A percentile compares a stretch with the other conserved stretches of the same genome.
Conservation (phyloP, 2,797 vertebrate species). For the Urosaurus nigricauda region DNA sequence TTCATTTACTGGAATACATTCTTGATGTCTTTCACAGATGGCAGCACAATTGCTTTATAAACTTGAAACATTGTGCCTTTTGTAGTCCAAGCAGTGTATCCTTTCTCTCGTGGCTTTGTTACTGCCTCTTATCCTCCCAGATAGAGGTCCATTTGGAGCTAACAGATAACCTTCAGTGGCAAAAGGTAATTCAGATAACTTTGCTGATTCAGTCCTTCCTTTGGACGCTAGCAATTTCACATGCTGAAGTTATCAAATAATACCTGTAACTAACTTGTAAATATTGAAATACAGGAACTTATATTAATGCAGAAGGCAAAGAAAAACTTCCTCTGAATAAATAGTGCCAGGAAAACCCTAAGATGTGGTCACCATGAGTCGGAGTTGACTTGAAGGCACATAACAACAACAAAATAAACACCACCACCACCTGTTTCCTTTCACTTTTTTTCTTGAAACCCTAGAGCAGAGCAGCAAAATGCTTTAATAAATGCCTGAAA, state of each 20-base stretch:
- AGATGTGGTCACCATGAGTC: too few relatives aligned
- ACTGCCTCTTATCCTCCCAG: too few relatives aligned
- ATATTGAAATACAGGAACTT: not conserved
- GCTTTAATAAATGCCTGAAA: constrained; percentile 1
- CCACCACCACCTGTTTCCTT: not conserved
- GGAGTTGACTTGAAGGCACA: too few relatives aligned
- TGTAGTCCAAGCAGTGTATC: too few relatives aligned
- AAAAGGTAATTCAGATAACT: too few relatives aligned
- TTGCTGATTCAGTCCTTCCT: not conserved
- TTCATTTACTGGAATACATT: not conserved
- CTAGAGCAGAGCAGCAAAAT: not conserved
- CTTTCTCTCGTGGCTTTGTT: too few relatives aligned
- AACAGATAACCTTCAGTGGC: too few relatives aligned
- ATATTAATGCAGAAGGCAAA: not conserved
- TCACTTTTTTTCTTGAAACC: not conserved
- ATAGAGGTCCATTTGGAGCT: too few relatives aligned
- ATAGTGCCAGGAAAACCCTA: too few relatives aligned
- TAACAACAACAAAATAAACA: too few relatives aligned
- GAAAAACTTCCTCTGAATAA: not conserved
- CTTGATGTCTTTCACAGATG: not conserved
- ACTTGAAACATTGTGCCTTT: not conserved
- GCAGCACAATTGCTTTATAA: not conserved
- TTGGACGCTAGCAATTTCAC: not conserved
- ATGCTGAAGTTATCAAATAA: not conserved
- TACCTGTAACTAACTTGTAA: not conserved